Evolutionary conservation across 2,888 invertebrate genomes (phyloP), one percentile per base, ranked within the genome.

Genomic region (Drosophila demipolita): DNA sequence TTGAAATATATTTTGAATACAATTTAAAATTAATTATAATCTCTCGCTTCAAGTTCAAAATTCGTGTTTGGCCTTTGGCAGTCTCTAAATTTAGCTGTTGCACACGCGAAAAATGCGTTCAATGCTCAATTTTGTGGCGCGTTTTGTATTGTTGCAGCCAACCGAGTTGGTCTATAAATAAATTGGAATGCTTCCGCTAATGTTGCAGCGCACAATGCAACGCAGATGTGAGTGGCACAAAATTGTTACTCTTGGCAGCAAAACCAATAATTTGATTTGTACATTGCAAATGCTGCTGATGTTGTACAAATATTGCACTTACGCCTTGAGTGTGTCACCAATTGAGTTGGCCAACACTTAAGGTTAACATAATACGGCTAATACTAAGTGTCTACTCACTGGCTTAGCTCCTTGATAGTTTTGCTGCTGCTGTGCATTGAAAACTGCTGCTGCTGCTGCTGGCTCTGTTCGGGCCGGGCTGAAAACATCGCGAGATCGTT

Each of bases 371-470:
- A 15, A 53, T n/a, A 52, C 65, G 62, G 50, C 49, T 48, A 54
- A 54, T 57, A 33, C 38, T 32, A 38, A 20, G 9, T 55, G 48
- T 17, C 12, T 26, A 84, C 91, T 84, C 59, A 91, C 91, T 74
- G 91, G 91, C 69, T 91, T 91, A 38, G 84, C 88, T 66, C 66
- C 85, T 63, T 87, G 90, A 81, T 87, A 91, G 86, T 89, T 80
- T 73, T 90, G 91, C 68, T 87, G 89, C 52, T 89, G 91, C 57
- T 89, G 90, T 71, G 90, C 57, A 78, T 77, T 80, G 86, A 85
- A 82, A 36, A 54, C 90, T 62, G 55, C 90, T 89, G 90, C 59
- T 68, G 79, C 90, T 62, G 55, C 90, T 89, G 90, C 59, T 68
- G 79, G 92, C 54, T 90, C 77, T 49, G 65, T 65, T 76, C 85